Percentiles rank a stretch among this genome's conserved stretches.
Conservation (phyloP, 2,888 invertebrate genomes). For the Chymomyza amoena region DNA sequence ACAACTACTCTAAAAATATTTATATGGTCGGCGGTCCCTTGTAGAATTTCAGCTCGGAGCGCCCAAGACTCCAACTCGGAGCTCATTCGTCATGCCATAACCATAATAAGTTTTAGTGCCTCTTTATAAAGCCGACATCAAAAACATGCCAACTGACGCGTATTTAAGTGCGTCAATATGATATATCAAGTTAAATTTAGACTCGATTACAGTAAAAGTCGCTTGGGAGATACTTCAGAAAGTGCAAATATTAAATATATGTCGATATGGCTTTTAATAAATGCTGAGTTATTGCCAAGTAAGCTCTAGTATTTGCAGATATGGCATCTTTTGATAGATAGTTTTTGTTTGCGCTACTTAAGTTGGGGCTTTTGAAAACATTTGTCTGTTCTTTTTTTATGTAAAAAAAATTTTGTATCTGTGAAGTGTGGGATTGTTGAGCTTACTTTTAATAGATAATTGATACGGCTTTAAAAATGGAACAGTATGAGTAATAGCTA, state of each 20-base stretch:
- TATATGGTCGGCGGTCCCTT: not conserved
- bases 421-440: too few relatives aligned
- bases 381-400: not conserved
- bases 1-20: not conserved
- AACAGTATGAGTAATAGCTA: too few relatives aligned
- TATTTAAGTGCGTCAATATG: not conserved
- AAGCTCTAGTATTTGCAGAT: not conserved
- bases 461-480: too few relatives aligned
- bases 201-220: constrained; percentile 25
- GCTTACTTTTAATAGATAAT: too few relatives aligned
- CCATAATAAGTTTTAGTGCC: constrained; percentile 46
- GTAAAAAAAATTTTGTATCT: too few relatives aligned
- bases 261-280: not conserved
- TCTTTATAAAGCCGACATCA: constrained; percentile 2
- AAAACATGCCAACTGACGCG: not conserved
- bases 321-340: not conserved
- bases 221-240: not conserved
- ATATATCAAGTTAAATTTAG: constrained; percentile 10
- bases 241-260: not conserved
- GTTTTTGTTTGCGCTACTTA: not conserved
- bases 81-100: constrained; percentile 44
- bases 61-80: not conserved
- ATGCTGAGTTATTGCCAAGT: not conserved
- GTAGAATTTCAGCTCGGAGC: too few relatives aligned
- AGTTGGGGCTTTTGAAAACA: not conserved